Evolutionary conservation across 2,797 vertebrate species (phyloP).

Genomic region (Pogoniulus pusillus): DNA sequence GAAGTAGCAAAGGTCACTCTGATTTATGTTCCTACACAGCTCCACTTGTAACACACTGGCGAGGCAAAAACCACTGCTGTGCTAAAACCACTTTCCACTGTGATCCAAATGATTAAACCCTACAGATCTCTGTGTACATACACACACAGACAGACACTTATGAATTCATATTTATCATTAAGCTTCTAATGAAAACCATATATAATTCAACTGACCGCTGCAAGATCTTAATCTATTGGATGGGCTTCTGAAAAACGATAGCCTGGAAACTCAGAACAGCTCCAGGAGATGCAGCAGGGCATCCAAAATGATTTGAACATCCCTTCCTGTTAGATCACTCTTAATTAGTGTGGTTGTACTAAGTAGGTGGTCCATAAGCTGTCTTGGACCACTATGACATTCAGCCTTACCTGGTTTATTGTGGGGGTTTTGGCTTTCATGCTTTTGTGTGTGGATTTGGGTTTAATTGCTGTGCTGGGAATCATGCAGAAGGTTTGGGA

Average conservation of each 20-base stretch:
- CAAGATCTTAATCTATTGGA: not conserved
- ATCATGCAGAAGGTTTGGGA: not conserved
- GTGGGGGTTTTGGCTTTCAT: rapidly evolving
- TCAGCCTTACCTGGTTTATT: not conserved
- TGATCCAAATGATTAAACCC: slow-evolving; percentile 32
- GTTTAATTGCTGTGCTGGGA: not conserved
- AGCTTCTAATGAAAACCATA: slow-evolving; percentile 15
- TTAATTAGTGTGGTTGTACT: not conserved
- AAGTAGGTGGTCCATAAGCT: not conserved
- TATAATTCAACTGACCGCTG: slow-evolving; percentile 35
- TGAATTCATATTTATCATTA: slow-evolving; percentile 41
- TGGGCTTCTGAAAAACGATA: not conserved
- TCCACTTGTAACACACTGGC: not conserved
- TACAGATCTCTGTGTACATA: not conserved
- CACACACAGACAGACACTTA: not conserved
- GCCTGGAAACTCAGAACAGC: not conserved
- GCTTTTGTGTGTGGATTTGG: not conserved
- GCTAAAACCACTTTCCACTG: slow-evolving; percentile 57
- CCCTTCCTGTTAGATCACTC: not conserved
- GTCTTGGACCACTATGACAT: not conserved
- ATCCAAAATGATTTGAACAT: not conserved
- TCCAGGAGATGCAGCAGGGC: not conserved
- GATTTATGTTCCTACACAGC: slow-evolving; percentile 35
- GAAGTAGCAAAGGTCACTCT: slow-evolving; percentile 38
- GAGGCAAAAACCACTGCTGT: slow-evolving; percentile 51